phyloP scores from a whole-genome alignment of 1,140 invertebrate genomes.

The Tribolium castaneum region DNA sequence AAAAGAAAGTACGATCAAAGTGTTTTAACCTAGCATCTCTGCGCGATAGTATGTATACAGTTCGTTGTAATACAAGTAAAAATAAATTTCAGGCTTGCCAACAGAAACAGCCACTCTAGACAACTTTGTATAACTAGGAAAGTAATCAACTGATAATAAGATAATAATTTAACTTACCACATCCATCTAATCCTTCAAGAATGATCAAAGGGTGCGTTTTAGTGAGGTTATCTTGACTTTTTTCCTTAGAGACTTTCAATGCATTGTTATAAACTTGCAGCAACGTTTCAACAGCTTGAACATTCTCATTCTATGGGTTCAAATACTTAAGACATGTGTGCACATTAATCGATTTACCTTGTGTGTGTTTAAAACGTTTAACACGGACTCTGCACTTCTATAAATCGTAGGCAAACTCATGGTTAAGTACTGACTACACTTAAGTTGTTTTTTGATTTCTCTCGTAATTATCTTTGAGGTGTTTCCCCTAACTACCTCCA shows the following conservation, averaged over 20 bases:
- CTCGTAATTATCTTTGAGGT: background rate
- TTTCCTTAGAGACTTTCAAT: conserved; percentile 15
- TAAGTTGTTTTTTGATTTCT: background rate
- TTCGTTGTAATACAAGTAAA: too few species aligned
- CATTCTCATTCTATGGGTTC: conserved; percentile 39
- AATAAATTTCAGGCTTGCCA: too few species aligned
- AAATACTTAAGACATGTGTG: background rate
- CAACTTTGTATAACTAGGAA: background rate
- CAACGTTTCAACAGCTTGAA: conserved; percentile 42
- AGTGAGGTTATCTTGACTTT: conserved; percentile 25
- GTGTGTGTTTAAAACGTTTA: conserved; percentile 32
- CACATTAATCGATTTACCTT: conserved; percentile 8
- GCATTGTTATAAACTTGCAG: conserved; percentile 48
- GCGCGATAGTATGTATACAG: too few species aligned
- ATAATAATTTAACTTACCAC: conserved; percentile 46
- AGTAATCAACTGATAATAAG: too few species aligned
- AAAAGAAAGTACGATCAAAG: too few species aligned
- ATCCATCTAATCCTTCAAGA: conserved; percentile 61
- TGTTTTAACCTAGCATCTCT: too few species aligned
- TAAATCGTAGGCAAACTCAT: conserved; percentile 18
- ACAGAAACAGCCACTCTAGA: too few species aligned
- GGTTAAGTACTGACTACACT: background rate
- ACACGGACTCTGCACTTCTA: conserved; percentile 26
- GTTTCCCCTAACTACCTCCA: background rate
- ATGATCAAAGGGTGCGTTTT: conserved; percentile 53